Percentiles rank a stretch among this genome's conserved stretches.
Evolutionary conservation across 2,797 vertebrate genomes (phyloP).

Genomic region (Carduelis carduelis): DNA sequence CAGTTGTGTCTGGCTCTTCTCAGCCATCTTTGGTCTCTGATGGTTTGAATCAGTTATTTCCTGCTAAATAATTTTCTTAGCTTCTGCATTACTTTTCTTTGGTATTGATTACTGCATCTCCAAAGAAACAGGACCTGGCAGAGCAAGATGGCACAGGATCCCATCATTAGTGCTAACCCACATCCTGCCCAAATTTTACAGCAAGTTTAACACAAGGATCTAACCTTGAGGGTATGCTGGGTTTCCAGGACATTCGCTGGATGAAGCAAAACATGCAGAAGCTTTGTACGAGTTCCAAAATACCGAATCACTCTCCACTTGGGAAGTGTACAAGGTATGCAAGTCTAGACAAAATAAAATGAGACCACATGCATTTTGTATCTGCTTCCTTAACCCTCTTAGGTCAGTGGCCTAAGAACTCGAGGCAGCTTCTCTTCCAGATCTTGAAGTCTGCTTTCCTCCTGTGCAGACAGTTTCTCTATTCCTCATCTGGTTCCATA

Average conservation of each 20-base stretch:
- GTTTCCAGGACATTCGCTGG: neutral
- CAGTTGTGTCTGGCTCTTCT: neutral
- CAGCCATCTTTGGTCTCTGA: neutral
- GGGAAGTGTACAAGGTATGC: neutral
- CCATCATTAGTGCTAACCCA: neutral
- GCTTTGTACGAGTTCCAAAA: neutral
- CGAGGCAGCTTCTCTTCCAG: neutral
- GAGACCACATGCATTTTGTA: neutral
- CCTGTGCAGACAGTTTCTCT: neutral
- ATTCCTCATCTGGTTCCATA: neutral
- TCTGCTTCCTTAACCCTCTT: neutral
- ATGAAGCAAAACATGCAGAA: neutral
- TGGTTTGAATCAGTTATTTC: neutral
- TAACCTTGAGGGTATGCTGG: neutral
- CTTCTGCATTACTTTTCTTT: neutral
- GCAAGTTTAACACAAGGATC: neutral
- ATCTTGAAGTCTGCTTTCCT: neutral
- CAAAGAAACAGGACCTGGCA: neutral
- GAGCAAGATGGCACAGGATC: neutral
- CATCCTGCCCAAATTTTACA: neutral
- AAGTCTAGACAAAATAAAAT: conserved; percentile 26
- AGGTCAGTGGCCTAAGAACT: neutral
- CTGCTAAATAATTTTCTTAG: neutral
- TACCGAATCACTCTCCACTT: neutral
- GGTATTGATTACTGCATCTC: neutral